Base-by-base conservation (phyloP, 2,797 vertebrate genomes). In the Sebastolobus altivelis region DNA sequence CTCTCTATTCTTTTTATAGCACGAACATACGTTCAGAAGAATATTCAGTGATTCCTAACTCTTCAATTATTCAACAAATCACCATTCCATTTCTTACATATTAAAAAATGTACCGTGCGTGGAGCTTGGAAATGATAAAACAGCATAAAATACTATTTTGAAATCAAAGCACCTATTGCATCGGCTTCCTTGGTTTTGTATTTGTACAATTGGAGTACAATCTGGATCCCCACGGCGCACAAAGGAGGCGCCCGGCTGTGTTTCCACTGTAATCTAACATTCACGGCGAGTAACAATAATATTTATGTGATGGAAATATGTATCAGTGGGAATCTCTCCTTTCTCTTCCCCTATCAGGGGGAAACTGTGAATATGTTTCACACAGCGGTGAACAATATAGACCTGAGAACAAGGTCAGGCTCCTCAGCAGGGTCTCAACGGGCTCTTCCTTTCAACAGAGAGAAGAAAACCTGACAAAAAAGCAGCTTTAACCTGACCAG, bases 161-260 rank as follows among this genome's bases (percentile, higher is more conserved):
- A 93, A 95, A 94, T 95, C 93, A 93, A 94, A 95, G 92, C 89
- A 91, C 88, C 92, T 95, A 93, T 95, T 95, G 92, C 94, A 91
- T 88, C 31, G 86, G 90, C 80, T 91, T 89, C 89, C 90, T 93
- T 85, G 89, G 89, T 92, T 93, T 93, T 92, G 93, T 92, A 81
- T 94, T 93, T 92, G 89, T 89, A 92, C 86, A 94, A 93, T 91
- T 85, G 90, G 85, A 92, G 84, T 75, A 90, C 87, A 92, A 83
- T 91, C 68, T 55, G 76, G 83, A 92, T 90, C 91, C 89, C 91
- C 78, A 82, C 79, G 12, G 93, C 55, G 87, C 69, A 54, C 61
- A 80, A 83, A 89, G 88, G 70, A 86, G 85, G 82, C 20, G 33
- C 84, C 43, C 69, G 74, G 72, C 74, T 81, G 88, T 75, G 82